Base-by-base conservation (phyloP, 2,113 vertebrate species). In the Pseudonaja textilis region DNA sequence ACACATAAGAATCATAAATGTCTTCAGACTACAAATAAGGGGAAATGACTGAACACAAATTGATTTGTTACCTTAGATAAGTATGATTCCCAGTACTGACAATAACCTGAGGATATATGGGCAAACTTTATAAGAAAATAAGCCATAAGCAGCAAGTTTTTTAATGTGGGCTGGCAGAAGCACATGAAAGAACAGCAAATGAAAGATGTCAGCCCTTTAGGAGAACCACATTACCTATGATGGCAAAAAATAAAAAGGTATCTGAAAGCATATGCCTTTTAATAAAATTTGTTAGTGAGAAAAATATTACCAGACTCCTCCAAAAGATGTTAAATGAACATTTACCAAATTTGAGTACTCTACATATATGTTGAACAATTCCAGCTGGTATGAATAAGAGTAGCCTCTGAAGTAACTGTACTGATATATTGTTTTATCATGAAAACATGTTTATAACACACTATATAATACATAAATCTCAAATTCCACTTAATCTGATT, bases 31-130 rank as follows among this genome's bases (percentile, higher is more conserved):
- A 87, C 25, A 90, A 85, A 91, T 22, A 23, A 50, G 25, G 20
- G 11, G 39, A 5, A 23, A 89, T 45, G 93, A n/a, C 87, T 93
- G 93, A 93, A 89, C 85, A 87, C 69, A 90, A 54, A 85, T 3
- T 88, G 42, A 0, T 2, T 92, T 94, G 92, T 25, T 0, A 0
- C 56, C 64, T 91, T 90, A 94, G 95, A 47, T 87, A 91, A 92
- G 85, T 11, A 93, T 39, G 52, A 4, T 47, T 26, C 26, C 89
- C 29, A 85, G 57, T 92, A 95, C 11, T 11, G 29, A 89, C 92
- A 93, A 94, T 89, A 81, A 34, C 4, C 50, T 57, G 9, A 22
- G 26, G 29, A 20, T 69, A n/a, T 34, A 90, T 47, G 45, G 50
- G n/a, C 23, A 69, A 20, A 18, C n/a, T 18, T n/a, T 47, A 11